Base-by-base conservation (phyloP, 2,888 invertebrate species). In the Acronicta alni region DNA sequence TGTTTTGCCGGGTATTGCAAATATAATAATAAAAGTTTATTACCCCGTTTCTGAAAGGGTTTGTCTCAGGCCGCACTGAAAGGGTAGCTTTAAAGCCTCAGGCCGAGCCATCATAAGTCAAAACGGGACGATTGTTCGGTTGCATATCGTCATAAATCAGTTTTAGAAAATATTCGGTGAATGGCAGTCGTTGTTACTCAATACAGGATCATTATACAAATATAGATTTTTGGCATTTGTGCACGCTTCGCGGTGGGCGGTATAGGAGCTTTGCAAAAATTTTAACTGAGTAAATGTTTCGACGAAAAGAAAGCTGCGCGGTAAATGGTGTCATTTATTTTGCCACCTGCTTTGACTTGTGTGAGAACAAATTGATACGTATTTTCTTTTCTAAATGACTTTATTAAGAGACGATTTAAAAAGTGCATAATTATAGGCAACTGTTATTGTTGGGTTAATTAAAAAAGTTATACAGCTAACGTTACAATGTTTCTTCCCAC, bases 11-110 rank as follows among this genome's bases (percentile, higher is more conserved):
- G 81, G 85, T 89, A 83, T 93, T 87, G 93, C 94, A 92, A 93
- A 94, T 92, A 93, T 93, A 89, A 93, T 92, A 93, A 91, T 91
- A 93, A 91, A 91, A 90, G 80, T 92, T 93, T 93, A 93, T 90
- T 92, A 92, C 92, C 92, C 92, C 90, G 89, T 92, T 91, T 88
- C 82, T 88, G 75, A 94, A 94, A 94, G 93, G 94, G 93, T 91
- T 93, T 89, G 89, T 89, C 85, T 87, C 83, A 75, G 82, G 77
- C 77, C 72, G 61, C 67, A 77, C 87, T 88, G 83, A 92, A 93
- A 92, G 93, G 93, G 92, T 92, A 90, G 88, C 83, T 81, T 87
- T 86, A 86, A 85, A 90, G 84, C 83, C 83, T 84, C 81, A 80
- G 73, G 83, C 70, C 76, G 80, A 79, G 78, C 84, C 84, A 85